These are phyloP conservation scores for Strongylocentrotus purpuratus DNA, from an alignment of 35 echinoderm and acorn worm species.

Conservation along the genomic window DNA sequence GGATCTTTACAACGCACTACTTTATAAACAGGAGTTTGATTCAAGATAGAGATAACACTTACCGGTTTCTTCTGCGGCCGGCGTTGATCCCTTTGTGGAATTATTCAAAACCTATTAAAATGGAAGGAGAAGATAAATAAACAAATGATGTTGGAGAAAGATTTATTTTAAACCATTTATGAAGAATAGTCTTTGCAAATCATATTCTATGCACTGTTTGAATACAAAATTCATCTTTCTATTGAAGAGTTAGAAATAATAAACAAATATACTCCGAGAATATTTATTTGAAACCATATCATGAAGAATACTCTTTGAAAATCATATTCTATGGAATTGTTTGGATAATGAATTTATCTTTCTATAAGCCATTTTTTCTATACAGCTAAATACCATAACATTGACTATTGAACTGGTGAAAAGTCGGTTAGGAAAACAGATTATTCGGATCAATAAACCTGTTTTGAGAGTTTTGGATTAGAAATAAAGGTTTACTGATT, in stretches of 20 bases:
- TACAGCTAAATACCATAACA: background rate
- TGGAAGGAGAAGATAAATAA: background rate
- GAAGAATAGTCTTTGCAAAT: background rate
- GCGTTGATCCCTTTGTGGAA: background rate
- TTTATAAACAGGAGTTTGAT: background rate
- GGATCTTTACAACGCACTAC: background rate
- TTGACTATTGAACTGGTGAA: background rate
- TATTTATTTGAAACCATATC: background rate
- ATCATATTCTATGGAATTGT: constrained; percentile 12
- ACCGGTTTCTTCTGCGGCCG: background rate
- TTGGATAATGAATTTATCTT: background rate
- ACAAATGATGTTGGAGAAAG: background rate
- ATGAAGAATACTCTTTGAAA: background rate
- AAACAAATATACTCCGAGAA: background rate
- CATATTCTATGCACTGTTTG: background rate
- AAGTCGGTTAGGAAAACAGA: background rate
- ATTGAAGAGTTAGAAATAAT: background rate
- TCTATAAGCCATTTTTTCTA: background rate
- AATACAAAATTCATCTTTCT: background rate
- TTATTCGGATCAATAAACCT: background rate
- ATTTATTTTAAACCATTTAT: background rate
- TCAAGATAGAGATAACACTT: background rate
- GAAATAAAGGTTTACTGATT: background rate
- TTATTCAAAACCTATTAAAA: background rate
- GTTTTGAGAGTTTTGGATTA: background rate